Conservation (phyloP, 2,888 invertebrate species). For the Aquatica leii region DNA sequence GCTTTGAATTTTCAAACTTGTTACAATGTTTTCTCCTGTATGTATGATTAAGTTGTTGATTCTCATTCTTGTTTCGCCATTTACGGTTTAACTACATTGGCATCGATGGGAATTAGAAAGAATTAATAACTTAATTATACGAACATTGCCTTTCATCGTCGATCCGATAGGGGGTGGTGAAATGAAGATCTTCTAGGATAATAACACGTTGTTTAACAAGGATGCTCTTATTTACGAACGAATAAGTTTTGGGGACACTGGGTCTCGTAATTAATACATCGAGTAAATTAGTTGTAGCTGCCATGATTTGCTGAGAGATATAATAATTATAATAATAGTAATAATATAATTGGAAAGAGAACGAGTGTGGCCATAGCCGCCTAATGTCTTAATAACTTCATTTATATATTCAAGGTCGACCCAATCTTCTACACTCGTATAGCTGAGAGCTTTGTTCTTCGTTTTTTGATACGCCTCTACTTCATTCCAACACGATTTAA, state of each 20-base stretch:
- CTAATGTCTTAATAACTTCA: slow-evolving; percentile 63
- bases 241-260: slow-evolving; percentile 42
- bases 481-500: slow-evolving; percentile 27
- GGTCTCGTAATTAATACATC: slow-evolving; percentile 58
- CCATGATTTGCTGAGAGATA: slow-evolving; percentile 58
- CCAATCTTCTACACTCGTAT: slow-evolving; percentile 46
- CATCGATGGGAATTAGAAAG: background rate
- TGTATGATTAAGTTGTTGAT: slow-evolving; percentile 32
- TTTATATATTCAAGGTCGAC: slow-evolving; percentile 60
- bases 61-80: background rate
- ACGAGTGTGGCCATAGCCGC: slow-evolving; percentile 57
- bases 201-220: slow-evolving; percentile 15
- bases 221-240: slow-evolving; percentile 14
- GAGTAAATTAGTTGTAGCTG: slow-evolving; percentile 58
- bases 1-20: slow-evolving; percentile 36
- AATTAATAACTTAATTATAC: slow-evolving; percentile 2
- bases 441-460: slow-evolving; percentile 43
- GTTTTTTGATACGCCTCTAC: slow-evolving; percentile 39
- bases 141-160: too few relatives aligned
- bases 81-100: background rate
- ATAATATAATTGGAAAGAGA: slow-evolving; percentile 57
- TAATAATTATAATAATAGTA: too few relatives aligned
- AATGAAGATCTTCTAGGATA: slow-evolving; percentile 3
- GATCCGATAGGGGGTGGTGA: background rate
- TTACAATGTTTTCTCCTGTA: slow-evolving; percentile 22